phyloP scores from a whole-genome alignment of 2,888 invertebrate species.

The Caenorhabditis macrosperma region DNA sequence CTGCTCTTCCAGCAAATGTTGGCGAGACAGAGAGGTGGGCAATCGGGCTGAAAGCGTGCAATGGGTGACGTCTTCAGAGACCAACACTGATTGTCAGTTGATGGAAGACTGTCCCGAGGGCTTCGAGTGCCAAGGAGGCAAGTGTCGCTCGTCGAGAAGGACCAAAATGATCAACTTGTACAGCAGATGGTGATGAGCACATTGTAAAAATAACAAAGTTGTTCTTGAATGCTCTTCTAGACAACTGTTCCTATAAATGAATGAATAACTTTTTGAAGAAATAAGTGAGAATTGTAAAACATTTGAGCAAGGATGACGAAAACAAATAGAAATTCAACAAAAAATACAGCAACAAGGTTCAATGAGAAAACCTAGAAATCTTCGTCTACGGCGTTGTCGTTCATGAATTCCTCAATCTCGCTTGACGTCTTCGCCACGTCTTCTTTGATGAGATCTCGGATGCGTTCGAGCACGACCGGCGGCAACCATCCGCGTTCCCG shows the following conservation, averaged over 20 bases:
- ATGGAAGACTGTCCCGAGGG: constrained; percentile 42
- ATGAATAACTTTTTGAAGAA: too few relatives aligned
- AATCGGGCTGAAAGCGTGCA: background rate
- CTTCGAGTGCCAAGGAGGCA: constrained; percentile 28
- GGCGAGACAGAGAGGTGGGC: constrained; percentile 39
- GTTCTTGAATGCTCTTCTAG: too few relatives aligned
- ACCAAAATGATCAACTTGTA: constrained; percentile 54
- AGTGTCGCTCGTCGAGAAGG: constrained; percentile 36
- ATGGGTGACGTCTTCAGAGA: constrained; percentile 13
- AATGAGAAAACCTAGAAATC: constrained; percentile 23
- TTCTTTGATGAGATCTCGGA: constrained; percentile 73
- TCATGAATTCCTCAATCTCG: constrained; percentile 56
- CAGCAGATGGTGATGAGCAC: constrained; percentile 43
- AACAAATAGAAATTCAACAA: constrained; percentile 12
- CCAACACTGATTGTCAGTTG: constrained; percentile 25
- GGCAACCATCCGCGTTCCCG: constrained; percentile 70
- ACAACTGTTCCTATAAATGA: too few relatives aligned
- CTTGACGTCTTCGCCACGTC: constrained; percentile 69
- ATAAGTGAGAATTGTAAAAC: too few relatives aligned
- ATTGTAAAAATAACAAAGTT: constrained; percentile 2
- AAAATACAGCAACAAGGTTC: background rate
- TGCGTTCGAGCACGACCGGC: constrained; percentile 57
- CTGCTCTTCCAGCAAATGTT: constrained; percentile 46
- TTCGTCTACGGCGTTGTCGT: constrained; percentile 41
- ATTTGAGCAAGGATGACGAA: too few relatives aligned